These are phyloP conservation scores for Drosophila parvula DNA, from an alignment of 1,140 invertebrate species.

Conservation along the genomic window DNA sequence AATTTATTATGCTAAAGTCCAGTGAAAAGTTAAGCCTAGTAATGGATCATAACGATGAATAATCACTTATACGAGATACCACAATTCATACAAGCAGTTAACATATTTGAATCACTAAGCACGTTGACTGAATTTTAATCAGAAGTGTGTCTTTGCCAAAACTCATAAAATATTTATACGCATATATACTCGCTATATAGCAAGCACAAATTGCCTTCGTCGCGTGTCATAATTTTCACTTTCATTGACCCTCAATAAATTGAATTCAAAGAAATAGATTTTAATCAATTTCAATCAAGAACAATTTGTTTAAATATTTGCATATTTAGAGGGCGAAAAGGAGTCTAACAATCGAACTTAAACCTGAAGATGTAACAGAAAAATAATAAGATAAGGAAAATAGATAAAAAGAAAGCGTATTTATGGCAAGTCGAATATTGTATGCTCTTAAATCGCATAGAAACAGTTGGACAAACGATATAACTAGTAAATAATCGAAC, in stretches of 20 bases:
- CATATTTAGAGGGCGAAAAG: conserved; percentile 21
- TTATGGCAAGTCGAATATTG: neutral
- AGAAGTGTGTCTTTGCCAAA: neutral
- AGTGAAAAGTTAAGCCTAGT: neutral
- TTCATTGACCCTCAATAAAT: conserved; percentile 37
- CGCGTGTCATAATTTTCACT: conserved; percentile 44
- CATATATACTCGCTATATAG: neutral
- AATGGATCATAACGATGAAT: neutral
- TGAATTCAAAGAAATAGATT: conserved; percentile 40
- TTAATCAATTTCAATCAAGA: conserved; percentile 55
- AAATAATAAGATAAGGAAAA: neutral
- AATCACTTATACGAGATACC: neutral
- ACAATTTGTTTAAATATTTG: conserved; percentile 45
- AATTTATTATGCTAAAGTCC: neutral
- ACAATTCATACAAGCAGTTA: neutral
- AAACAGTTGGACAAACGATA: neutral
- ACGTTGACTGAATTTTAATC: neutral
- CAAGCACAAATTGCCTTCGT: conserved; percentile 2
- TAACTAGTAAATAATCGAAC: neutral
- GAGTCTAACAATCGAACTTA: neutral
- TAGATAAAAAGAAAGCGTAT: neutral
- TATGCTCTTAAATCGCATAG: neutral
- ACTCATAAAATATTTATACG: conserved; percentile 13
- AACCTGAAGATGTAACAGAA: neutral
- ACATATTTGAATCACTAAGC: neutral